Evolutionary conservation across 2,888 invertebrate species (phyloP).

Genomic region (Myopa tessellatipennis): DNA sequence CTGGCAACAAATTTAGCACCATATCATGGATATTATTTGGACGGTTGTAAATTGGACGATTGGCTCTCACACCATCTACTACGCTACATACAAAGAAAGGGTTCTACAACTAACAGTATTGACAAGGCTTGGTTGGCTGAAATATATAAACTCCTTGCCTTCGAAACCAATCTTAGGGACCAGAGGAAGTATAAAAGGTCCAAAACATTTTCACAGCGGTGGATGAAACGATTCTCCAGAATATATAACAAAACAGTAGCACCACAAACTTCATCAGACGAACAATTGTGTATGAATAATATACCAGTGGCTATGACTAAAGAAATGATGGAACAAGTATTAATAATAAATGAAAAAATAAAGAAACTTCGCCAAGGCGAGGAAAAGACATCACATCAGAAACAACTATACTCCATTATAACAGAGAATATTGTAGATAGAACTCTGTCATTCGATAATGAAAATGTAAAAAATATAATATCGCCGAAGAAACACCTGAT

Average conservation of each 20-base stretch:
- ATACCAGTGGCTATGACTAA: neutral
- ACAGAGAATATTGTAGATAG: too few relatives aligned
- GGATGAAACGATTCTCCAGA: constrained; percentile 7
- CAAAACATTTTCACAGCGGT: neutral
- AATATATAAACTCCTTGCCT: constrained; percentile 12
- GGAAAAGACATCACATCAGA: neutral
- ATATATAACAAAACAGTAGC: constrained; percentile 15
- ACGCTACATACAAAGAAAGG: neutral
- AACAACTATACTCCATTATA: too few relatives aligned
- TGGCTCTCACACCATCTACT: constrained; percentile 18
- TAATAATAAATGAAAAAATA: neutral
- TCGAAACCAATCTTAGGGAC: neutral
- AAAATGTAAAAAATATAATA: too few relatives aligned
- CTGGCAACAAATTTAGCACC: constrained; percentile 4
- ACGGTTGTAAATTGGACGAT: neutral
- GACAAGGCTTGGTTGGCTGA: constrained; percentile 6
- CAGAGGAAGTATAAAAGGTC: neutral
- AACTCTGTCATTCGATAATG: too few relatives aligned
- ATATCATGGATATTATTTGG: neutral
- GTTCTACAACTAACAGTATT: neutral
- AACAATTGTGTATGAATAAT: neutral
- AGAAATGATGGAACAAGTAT: neutral
- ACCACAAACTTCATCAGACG: neutral
- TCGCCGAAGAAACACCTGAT: too few relatives aligned
- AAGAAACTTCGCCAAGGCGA: neutral